Evolutionary conservation across 2,797 vertebrate species (phyloP), one percentile per base, ranked within the genome.

Genomic region (Sebastes itinus): DNA sequence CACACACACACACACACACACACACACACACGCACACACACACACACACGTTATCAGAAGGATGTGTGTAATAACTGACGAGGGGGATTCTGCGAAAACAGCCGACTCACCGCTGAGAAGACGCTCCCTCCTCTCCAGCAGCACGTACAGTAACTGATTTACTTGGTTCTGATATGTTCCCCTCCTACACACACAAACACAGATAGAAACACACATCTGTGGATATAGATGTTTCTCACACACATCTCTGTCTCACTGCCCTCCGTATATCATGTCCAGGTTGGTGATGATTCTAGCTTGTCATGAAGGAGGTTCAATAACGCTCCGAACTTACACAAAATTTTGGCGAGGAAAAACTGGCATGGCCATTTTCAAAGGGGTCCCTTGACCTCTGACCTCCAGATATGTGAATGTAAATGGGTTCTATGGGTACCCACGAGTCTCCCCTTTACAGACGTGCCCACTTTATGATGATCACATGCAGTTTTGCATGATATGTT

Each of bases 71-170:
- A 59, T 67, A 49, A 56, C 58, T 59, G 61, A 66, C 60, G 14
- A 28, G 66, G 63, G 35, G 33, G 56, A 55, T 35, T 79, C 11
- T 63, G 63, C 67, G 80, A 74, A 76, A 86, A 35, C 79, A 75
- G 70, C 73, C 27, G 71, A 35, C 3, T 82, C 73, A 60, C 73
- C 67, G 76, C 60, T 59, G 67, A 25, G 9, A 72, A 10, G 14
- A 18, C 28, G 6, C 22, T 60, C 23, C 13, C 18, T 66, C 13
- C 61, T 4, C 46, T 16, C 46, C 46, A 20, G 46, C 64, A 38
- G 28, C 69, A 54, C 56, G 80, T 33, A 42, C 38, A 42, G 38
- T 42, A 28, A 74, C 10, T 56, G 62, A 42, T 11, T 70, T 1
- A 14, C 56, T 32, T 66, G 61, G 22, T 59, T 70, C 16, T 49